Evolutionary conservation across 2,113 vertebrate genomes (phyloP), one percentile per base, ranked within the genome.

Genomic region (Saccopteryx bilineata): DNA sequence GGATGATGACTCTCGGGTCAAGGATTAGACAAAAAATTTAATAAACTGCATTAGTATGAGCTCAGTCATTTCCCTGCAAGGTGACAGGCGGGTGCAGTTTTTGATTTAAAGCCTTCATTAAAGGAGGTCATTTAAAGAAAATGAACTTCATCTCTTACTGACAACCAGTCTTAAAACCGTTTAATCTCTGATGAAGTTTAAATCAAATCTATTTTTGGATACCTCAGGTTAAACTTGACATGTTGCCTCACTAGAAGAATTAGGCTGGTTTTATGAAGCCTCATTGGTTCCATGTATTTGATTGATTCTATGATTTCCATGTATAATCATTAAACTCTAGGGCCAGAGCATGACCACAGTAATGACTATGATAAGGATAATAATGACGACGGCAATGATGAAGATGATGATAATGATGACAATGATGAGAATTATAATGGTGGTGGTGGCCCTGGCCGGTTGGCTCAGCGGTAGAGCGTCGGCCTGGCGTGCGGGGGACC

Each of bases 51-150:
- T 63, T 65, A 93, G 69, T 8, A 58, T 11, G 68, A 79, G 23
- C 52, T 63, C 12, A 72, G 52, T 88, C 56, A 69, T 54, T 96
- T 95, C 93, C 39, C 83, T 80, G 12, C 28, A 48, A 60, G 8
- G 48, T 93, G 68, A 86, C 60, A 83, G 75, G 21, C 1, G 5
- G 69, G 69, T 88, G 69, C 0, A 82, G 48, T 65, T 58, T 92
- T 89, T 87, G 15, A 92, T 76, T 81, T 83, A 94, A 93, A 89
- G 28, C 31, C 50, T 86, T 94, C 75, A 96, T 93, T 95, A 97
- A 94, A 93, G 88, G 17, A 86, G 7, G 31, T 85, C 86, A 54
- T 95, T 96, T 48, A 56, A 83, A 71, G 80, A 81, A 86, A 93
- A 90, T 72, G 72, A 94, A 66, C 75, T 78, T 76, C 72, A 75